These are phyloP conservation scores for Phenganax stokvisi DNA, from an alignment of 92 coral and sea anemone genomes.

Conservation along the genomic window DNA sequence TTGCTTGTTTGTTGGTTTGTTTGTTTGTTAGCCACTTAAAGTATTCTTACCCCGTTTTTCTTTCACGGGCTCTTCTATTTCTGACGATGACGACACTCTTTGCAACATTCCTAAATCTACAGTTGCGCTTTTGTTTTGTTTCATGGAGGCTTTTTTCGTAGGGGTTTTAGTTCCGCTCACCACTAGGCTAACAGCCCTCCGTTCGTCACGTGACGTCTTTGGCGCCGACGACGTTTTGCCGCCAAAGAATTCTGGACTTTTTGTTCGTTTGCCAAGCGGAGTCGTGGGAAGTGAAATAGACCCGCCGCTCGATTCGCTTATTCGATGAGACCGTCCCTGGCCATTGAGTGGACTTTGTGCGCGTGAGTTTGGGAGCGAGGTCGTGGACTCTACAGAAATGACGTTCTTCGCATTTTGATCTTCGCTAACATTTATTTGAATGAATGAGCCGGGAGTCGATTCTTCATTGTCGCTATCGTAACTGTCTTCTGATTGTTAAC, in stretches of 20 bases:
- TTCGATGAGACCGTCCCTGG: slow-evolving; percentile 3
- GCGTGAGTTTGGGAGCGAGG: slow-evolving; percentile 28
- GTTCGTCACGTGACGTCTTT: background rate
- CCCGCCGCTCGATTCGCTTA: slow-evolving; percentile 25
- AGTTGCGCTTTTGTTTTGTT: slow-evolving; percentile 23
- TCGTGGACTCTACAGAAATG: background rate
- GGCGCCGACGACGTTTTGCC: background rate
- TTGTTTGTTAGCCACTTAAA: background rate
- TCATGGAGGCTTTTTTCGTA: background rate
- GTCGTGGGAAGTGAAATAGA: slow-evolving; percentile 24
- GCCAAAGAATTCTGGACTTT: slow-evolving; percentile 1
- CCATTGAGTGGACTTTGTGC: slow-evolving; percentile 24
- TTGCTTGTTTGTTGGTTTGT: background rate
- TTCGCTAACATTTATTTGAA: background rate
- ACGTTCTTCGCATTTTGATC: background rate
- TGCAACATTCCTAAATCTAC: slow-evolving; percentile 30
- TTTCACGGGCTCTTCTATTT: slow-evolving; percentile 5
- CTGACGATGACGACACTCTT: slow-evolving; percentile 25
- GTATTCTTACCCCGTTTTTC: slow-evolving; percentile 22
- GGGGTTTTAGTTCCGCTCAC: background rate
- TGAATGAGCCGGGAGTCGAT: background rate
- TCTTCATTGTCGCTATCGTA: background rate
- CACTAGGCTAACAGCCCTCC: background rate
- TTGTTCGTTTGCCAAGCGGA: slow-evolving; percentile 13
- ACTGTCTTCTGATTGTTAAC: too few relatives aligned